phyloP scores from a whole-genome alignment of 2,888 invertebrate species.

The Pandemis heparana region DNA sequence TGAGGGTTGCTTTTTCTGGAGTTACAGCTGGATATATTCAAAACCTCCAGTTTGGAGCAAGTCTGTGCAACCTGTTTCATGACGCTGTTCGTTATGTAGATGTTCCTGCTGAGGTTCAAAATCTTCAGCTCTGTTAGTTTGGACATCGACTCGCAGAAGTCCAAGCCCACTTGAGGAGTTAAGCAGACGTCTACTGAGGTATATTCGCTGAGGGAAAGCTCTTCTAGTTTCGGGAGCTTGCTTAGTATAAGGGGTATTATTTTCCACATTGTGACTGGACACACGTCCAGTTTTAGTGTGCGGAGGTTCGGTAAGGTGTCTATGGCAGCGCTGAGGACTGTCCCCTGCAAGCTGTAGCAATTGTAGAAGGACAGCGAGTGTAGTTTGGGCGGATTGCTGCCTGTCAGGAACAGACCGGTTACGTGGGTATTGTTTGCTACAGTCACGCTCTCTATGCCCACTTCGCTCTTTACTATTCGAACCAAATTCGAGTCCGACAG shows the following conservation, averaged over 20 bases:
- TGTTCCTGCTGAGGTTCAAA: slow-evolving; percentile 76
- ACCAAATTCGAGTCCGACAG: slow-evolving; percentile 75
- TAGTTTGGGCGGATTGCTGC: slow-evolving; percentile 61
- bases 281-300: slow-evolving; percentile 68
- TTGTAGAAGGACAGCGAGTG: slow-evolving; percentile 71
- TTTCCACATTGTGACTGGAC: slow-evolving; percentile 73
- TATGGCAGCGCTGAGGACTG: slow-evolving; percentile 69
- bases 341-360: slow-evolving; percentile 76
- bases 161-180: slow-evolving; percentile 59
- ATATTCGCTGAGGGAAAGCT: slow-evolving; percentile 75
- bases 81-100: slow-evolving; percentile 81
- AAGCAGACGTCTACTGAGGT: slow-evolving; percentile 57
- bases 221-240: slow-evolving; percentile 67
- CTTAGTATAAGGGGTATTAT: slow-evolving; percentile 69
- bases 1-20: slow-evolving; percentile 58
- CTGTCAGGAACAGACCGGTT: slow-evolving; percentile 74
- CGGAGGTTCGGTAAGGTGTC: slow-evolving; percentile 66
- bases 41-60: slow-evolving; percentile 73
- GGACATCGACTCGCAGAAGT: slow-evolving; percentile 69
- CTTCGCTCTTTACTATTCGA: slow-evolving; percentile 71
- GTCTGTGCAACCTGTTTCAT: slow-evolving; percentile 78
- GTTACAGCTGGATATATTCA: slow-evolving; percentile 80
- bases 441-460: slow-evolving; percentile 66
- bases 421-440: slow-evolving; percentile 76
- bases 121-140: slow-evolving; percentile 73